A percentile compares a stretch with the other conserved stretches of the same genome.
These are phyloP conservation scores for Athrips mouffetella DNA, from an alignment of 2,888 invertebrate species.

Conservation along the genomic window DNA sequence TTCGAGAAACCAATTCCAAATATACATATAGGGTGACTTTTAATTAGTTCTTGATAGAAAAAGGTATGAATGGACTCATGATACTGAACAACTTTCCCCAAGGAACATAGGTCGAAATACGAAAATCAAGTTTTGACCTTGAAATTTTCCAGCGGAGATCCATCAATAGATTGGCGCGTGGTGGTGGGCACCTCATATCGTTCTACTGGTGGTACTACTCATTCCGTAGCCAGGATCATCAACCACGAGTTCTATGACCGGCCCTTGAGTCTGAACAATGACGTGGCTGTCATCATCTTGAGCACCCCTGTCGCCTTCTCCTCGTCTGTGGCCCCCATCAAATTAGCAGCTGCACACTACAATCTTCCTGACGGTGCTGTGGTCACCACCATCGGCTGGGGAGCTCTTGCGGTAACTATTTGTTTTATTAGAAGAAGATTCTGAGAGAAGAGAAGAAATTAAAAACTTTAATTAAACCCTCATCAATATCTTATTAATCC, in stretches of 20 bases:
- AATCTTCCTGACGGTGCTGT: conserved; percentile 32
- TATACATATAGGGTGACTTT: too few species aligned
- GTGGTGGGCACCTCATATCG: conserved; percentile 35
- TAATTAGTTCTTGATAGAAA: too few species aligned
- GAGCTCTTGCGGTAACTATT: conserved; percentile 34
- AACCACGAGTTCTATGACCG: conserved; percentile 28
- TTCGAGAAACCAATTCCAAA: too few species aligned
- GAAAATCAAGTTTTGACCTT: too few species aligned
- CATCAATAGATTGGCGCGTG: conserved; percentile 24
- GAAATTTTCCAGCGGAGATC: conserved; percentile 26
- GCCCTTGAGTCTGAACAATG: conserved; percentile 26
- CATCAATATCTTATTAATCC: too few species aligned
- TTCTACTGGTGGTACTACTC: conserved; percentile 33
- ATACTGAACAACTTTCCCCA: too few species aligned
- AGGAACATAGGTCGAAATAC: too few species aligned
- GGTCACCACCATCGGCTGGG: conserved; percentile 51
- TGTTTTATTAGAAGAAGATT: too few species aligned
- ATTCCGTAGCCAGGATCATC: conserved; percentile 21
- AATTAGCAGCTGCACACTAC: conserved; percentile 32
- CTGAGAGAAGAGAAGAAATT: too few species aligned
- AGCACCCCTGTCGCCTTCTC: conserved; percentile 12
- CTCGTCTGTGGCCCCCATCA: conserved; percentile 22
- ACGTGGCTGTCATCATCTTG: conserved; percentile 31
- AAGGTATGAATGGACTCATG: too few species aligned
- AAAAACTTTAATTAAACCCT: too few species aligned